Conservation (phyloP, 2,888 invertebrate species). For the Euclidia mi region DNA sequence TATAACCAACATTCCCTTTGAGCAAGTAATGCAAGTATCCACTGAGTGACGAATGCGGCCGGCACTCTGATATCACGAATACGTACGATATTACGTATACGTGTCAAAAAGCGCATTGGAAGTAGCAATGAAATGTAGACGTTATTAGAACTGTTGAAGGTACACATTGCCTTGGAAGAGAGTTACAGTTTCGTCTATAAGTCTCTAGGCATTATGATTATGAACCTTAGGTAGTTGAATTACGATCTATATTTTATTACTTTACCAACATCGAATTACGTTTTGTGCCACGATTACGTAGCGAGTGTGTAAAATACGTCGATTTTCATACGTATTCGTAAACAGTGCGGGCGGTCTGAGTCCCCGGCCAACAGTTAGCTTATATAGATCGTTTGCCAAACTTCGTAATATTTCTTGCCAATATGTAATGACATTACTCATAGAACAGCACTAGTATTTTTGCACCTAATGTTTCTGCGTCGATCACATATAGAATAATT, state of each 20-base stretch:
- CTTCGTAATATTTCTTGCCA: slow-evolving; percentile 74
- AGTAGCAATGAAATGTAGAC: neutral
- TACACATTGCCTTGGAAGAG: too few species aligned
- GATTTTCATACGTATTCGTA: neutral
- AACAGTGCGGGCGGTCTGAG: slow-evolving; percentile 10
- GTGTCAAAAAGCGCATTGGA: neutral
- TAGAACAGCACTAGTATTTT: slow-evolving; percentile 21
- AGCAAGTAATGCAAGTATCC: slow-evolving; percentile 44
- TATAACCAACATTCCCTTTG: slow-evolving; percentile 71
- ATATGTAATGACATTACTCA: slow-evolving; percentile 54
- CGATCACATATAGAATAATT: slow-evolving; percentile 15
- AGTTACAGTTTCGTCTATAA: neutral
- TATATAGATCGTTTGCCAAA: slow-evolving; percentile 68
- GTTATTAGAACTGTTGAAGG: neutral
- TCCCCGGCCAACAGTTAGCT: slow-evolving; percentile 51
- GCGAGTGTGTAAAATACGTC: too few species aligned
- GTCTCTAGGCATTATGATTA: too few species aligned
- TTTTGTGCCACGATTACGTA: too few species aligned
- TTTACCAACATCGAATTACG: neutral
- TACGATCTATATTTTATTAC: neutral
- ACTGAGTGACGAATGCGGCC: slow-evolving; percentile 26
- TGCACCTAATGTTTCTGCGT: slow-evolving; percentile 47
- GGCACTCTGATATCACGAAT: neutral
- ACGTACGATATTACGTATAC: neutral
- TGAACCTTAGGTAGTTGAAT: neutral